Evolutionary conservation across 2,113 vertebrate species (phyloP), one percentile per base, ranked within the genome.

Genomic region (Psammodynastes pulverulentus): DNA sequence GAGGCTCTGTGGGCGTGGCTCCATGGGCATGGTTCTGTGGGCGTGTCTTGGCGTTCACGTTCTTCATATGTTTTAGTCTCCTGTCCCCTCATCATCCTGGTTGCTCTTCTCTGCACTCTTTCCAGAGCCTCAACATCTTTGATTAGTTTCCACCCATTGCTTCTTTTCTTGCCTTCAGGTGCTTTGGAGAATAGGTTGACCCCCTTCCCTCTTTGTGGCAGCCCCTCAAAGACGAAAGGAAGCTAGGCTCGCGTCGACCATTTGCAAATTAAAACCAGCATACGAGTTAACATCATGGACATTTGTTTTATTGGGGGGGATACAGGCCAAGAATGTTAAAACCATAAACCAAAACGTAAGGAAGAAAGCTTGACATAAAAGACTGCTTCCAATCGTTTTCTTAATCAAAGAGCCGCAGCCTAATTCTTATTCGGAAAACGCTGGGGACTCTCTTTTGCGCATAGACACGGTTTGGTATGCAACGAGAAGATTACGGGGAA

Each of bases 221-320:
- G 29, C 10, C 29, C 29, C 10, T 62, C 58, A 5, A 62, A 62
- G 13, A 62, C 5, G 58, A 0, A 0, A 90, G 0, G 0, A 88
- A 88, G 39, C 39, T 13, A 6, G 1, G 6, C 23, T 88, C 12
- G n/a, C 3, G 12, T 86, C 5, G 5, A 72, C 48, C 58, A n/a
- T 53, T 9, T 5, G 0, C 13, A 87, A 46, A 49, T 85, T 19
- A 13, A 13, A 10, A 85, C 46, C 67, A 86, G 39, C 91, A 51
- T 1, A 15, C 86, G 9, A n/a, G 94, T 90, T 84, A 9, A 91
- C 94, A 95, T 67, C 93, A 53, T 52, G 94, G 94, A 92, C 12
- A 7, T 17, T n/a, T n/a, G n/a, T 88, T 96, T 97, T 96, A 96
- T 96, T 95, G 90, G 84, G 91, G 90, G 84, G 91, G 95, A 93